These are phyloP conservation scores for Erebia palarica DNA, from an alignment of 2,888 invertebrate genomes.

Conservation along the genomic window DNA sequence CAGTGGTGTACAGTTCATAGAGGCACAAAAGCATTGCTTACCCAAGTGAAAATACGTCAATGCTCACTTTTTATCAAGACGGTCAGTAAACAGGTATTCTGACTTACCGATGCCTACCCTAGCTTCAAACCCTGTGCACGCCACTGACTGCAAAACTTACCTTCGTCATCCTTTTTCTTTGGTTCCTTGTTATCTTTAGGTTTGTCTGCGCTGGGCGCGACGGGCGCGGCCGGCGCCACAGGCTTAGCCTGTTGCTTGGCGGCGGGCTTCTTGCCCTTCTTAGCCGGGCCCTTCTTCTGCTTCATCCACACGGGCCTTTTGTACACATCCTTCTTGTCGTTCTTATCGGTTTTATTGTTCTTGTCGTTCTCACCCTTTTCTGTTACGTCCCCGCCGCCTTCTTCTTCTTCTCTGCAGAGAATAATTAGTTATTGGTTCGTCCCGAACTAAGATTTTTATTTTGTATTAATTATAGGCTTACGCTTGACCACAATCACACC, in stretches of 20 bases:
- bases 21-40: no score
- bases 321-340: constrained; percentile 71
- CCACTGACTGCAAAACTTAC: constrained; percentile 31
- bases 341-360: constrained; percentile 72
- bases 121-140: no score
- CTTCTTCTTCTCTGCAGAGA: constrained; percentile 77
- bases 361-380: constrained; percentile 61
- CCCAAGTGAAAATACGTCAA: no score
- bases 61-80: no score
- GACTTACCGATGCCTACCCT: no score
- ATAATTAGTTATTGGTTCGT: not conserved
- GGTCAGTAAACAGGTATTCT: no score
- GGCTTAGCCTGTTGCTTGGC: constrained; percentile 51
- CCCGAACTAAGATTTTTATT: no score
- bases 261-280: constrained; percentile 83
- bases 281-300: constrained; percentile 83
- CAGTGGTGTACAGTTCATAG: no score
- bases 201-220: constrained; percentile 47
- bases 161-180: constrained; percentile 71
- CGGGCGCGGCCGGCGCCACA: constrained; percentile 47
- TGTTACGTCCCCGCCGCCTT: constrained; percentile 71
- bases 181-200: constrained; percentile 66
- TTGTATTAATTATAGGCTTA: no score
- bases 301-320: constrained; percentile 93
- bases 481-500: no score